Evolutionary conservation across 2,888 invertebrate genomes (phyloP), one percentile per base, ranked within the genome.

Genomic region (Yponomeuta sedellus): DNA sequence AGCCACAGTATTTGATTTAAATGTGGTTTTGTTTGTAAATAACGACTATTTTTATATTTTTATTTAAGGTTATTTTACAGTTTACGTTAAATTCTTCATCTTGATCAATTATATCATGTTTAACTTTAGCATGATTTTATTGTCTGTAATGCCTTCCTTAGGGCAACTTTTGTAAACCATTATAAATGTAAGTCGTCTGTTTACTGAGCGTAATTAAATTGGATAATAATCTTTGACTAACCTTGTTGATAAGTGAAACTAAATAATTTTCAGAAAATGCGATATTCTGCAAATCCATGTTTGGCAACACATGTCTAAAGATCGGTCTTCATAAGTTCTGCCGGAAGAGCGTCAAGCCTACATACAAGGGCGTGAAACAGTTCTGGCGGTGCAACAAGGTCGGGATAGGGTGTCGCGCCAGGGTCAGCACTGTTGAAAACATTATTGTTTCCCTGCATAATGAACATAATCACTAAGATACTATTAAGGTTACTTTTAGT

Each of bases 341-440:
- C 34, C 34, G 34, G 34, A 34, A 8, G 34, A 34, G 34, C 34
- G 34, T 6, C 6, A 34, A 34, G 34, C 34, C 34, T 34, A 34
- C 34, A 8, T 34, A 34, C 10, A 34, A 34, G 34, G 82, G 81
- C 0, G 75, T 76, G 0, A 75, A 77, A 65, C 71, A 77, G 16
- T 72, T 83, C 2, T 86, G 85, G 85, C 80, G 75, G 16, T 86
- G 86, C 68, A 74, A 79, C 11, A 85, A 83, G 73, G 80, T 81
- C 67, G 78, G 80, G 67, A 72, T 71, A 25, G 85, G 85, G 4
- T 86, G 86, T 68, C 75, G 82, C 3, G 84, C 84, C 3, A 78
- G 80, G 25, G 70, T 86, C 64, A 76, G 76, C 57, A 85, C 85
- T 1, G 68, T 78, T 6, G 74, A 70, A 73, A 10, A 78, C 19